These are phyloP conservation scores for Empis stercorea DNA, from an alignment of 2,888 invertebrate genomes.

Conservation along the genomic window DNA sequence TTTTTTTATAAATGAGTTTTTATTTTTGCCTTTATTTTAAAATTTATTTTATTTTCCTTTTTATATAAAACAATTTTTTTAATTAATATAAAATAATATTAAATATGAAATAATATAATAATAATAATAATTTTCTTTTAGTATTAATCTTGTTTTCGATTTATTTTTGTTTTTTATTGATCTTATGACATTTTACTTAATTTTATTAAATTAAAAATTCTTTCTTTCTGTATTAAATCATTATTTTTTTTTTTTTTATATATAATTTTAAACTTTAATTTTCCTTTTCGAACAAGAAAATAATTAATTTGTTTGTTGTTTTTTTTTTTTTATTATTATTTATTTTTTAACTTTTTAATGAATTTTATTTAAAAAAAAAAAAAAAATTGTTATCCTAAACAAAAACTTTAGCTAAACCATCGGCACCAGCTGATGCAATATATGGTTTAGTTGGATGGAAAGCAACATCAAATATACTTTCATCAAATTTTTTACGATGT, in stretches of 20 bases:
- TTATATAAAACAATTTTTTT: too few relatives aligned
- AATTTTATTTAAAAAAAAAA: not conserved
- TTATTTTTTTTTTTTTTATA: too few relatives aligned
- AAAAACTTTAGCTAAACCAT: constrained; percentile 98
- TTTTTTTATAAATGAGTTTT: too few relatives aligned
- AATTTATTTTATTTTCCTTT: too few relatives aligned
- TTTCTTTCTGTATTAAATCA: too few relatives aligned
- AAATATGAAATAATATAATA: too few relatives aligned
- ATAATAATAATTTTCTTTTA: too few relatives aligned
- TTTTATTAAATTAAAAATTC: too few relatives aligned
- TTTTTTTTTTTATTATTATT: constrained; percentile 3
- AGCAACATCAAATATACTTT: constrained; percentile 96
- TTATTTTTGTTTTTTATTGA: constrained; percentile 1
- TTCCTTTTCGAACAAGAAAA: too few relatives aligned
- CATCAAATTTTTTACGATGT: constrained; percentile 98
- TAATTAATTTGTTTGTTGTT: constrained; percentile 2
- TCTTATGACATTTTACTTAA: constrained; percentile 5
- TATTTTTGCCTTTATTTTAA: too few relatives aligned
- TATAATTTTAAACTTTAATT: too few relatives aligned
- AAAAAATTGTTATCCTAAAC: constrained; percentile 41
- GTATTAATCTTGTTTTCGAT: constrained; percentile 7
- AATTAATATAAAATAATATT: too few relatives aligned
- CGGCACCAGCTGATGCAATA: constrained; percentile 98
- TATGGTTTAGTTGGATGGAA: constrained; percentile 98
- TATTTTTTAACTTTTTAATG: constrained; percentile 2